These are phyloP conservation scores for Eulemur albifrons DNA, from an alignment of 2,797 vertebrate genomes.

Conservation along the genomic window DNA sequence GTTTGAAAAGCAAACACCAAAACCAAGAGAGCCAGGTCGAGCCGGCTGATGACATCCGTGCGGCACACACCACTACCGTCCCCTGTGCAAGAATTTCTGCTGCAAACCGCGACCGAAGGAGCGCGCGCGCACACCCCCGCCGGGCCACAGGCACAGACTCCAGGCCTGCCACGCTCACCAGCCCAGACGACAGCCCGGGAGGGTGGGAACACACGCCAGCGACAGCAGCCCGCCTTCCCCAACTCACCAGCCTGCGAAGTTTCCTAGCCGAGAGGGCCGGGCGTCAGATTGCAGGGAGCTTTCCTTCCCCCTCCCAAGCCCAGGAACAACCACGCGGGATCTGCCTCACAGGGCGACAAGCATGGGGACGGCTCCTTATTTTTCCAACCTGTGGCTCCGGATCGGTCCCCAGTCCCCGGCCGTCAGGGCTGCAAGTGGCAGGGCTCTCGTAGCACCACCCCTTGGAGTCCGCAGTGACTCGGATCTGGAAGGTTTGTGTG, in stretches of 20 bases:
- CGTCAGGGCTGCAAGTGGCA: neutral
- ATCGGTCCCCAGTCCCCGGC: neutral
- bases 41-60: neutral
- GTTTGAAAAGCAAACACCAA: neutral
- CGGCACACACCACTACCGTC: neutral
- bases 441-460: slow-evolving; percentile 70
- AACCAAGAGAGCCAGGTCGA: neutral
- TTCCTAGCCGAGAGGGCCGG: neutral
- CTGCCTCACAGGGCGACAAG: neutral
- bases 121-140: neutral
- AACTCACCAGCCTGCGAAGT: slow-evolving; percentile 70
- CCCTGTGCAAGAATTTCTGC: rapidly evolving
- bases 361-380: neutral
- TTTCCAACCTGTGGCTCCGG: slow-evolving; percentile 42
- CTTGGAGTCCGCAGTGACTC: slow-evolving; percentile 12
- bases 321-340: neutral
- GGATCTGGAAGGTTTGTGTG: slow-evolving; percentile 49
- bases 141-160: rapidly evolving
- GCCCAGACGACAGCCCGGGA: rapidly evolving
- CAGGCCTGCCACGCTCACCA: too few species aligned
- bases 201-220: neutral
- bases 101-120: neutral
- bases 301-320: neutral
- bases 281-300: slow-evolving; percentile 35
- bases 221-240: neutral